phyloP scores from a whole-genome alignment of 2,888 invertebrate genomes.

The Fragum sueziense region DNA sequence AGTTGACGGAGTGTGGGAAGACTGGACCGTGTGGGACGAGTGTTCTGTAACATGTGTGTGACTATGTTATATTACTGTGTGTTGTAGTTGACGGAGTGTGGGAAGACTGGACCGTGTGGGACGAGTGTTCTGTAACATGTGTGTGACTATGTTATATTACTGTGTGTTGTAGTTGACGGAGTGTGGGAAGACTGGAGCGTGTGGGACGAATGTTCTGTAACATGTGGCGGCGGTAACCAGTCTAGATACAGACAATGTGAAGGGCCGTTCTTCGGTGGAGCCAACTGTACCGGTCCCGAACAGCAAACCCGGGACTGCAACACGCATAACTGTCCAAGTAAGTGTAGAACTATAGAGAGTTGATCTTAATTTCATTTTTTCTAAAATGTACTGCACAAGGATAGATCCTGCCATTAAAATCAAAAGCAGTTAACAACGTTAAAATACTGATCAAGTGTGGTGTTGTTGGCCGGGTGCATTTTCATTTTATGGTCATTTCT shows the following conservation, averaged over 20 bases:
- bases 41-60: constrained; percentile 73
- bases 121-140: constrained; percentile 68
- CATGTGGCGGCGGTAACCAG: constrained; percentile 70
- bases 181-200: constrained; percentile 69
- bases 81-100: constrained; percentile 72
- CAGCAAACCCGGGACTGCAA: constrained; percentile 65
- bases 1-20: constrained; percentile 69
- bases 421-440: too few species aligned
- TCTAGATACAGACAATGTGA: constrained; percentile 63
- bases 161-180: constrained; percentile 71
- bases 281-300: constrained; percentile 63
- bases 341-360: too few species aligned
- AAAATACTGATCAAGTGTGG: too few species aligned
- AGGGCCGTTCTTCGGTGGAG: constrained; percentile 69
- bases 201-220: constrained; percentile 72
- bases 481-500: too few species aligned
- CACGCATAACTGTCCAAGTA: constrained; percentile 68
- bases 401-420: too few species aligned
- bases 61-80: too few species aligned
- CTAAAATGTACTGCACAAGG: too few species aligned
- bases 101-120: constrained; percentile 68
- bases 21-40: constrained; percentile 68
- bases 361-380: too few species aligned
- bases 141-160: too few species aligned
- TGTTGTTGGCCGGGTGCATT: too few species aligned